Conservation (phyloP, 2,113 vertebrate species). For the Eurypyga helias region DNA sequence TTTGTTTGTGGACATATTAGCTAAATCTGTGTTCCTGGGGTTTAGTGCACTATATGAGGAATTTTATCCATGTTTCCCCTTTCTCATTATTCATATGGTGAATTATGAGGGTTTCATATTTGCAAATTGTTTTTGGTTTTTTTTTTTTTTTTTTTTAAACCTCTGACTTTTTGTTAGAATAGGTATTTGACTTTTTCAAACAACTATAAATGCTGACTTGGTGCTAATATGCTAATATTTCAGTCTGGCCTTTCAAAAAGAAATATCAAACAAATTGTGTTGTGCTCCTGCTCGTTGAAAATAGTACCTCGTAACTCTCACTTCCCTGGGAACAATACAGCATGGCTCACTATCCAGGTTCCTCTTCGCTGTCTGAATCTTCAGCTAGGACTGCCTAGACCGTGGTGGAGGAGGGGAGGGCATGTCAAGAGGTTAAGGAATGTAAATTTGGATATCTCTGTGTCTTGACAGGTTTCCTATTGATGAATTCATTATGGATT, state of each 20-base stretch:
- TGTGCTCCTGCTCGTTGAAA: neutral
- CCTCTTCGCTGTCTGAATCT: neutral
- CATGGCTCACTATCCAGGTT: neutral
- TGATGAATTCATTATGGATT: neutral
- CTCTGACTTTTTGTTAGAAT: neutral
- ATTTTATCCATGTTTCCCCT: neutral
- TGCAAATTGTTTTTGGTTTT: neutral
- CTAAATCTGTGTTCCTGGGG: neutral
- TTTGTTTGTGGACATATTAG: neutral
- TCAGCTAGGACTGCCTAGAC: neutral
- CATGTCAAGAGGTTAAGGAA: neutral
- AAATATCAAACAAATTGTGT: neutral
- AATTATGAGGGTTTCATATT: neutral
- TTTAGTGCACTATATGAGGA: neutral
- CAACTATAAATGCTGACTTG: neutral
- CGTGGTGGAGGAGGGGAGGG: neutral
- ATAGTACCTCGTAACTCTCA: neutral
- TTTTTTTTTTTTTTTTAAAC: neutral
- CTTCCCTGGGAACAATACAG: neutral
- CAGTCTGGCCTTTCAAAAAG: neutral
- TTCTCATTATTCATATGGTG: neutral
- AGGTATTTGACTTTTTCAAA: neutral
- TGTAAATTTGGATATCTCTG: neutral
- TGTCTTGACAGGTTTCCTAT: neutral
- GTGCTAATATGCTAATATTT: neutral